Evolutionary conservation across 2,113 vertebrate species (phyloP), one percentile per base, ranked within the genome.

Genomic region (Puntigrus tetrazona): DNA sequence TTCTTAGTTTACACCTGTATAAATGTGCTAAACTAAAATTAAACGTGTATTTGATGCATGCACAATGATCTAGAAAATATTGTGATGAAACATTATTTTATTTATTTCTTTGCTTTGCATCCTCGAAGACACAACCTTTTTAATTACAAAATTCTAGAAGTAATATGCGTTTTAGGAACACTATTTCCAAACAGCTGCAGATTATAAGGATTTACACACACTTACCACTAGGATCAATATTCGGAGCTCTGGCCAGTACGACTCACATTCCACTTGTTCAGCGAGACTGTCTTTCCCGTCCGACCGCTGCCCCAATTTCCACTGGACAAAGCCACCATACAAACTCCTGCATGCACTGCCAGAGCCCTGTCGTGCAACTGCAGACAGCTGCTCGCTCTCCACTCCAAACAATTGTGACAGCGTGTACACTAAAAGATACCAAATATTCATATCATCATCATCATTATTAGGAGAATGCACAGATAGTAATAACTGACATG

Each of bases 261-360:
- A 94, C 88, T 99, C 96, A 0, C 96, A 93, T 74, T 93, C 96
- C 89, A 99, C 95, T 88, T 97, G 96, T 47, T 92, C 94, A 31
- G 97, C 97, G 0, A 98, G 0, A 69, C 98, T 99, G 93, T 99
- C 97, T 80, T 93, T 96, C 77, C 98, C 98, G 0, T 99, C 96
- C 0, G 92, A 88, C 78, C 85, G 90, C 29, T 95, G 85, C 4
- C 98, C 98, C 91, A 96, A 95, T 52, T 95, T 91, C 98, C 98
- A 99, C 91, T 97, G 95, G 86, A 99, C 97, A 0, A 99, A 98
- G 65, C 98, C 98, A 0, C 97, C 97, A 0, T 96, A 89, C 90
- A 99, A 95, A 88, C 97, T 98, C 38, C 98, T 94, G 55, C 98
- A 99, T 16, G 98, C 98, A 0, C 97, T 98, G 85, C 98, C 97